Evolutionary conservation across 1,140 invertebrate species (phyloP).

Genomic region (Pararge aegeria): DNA sequence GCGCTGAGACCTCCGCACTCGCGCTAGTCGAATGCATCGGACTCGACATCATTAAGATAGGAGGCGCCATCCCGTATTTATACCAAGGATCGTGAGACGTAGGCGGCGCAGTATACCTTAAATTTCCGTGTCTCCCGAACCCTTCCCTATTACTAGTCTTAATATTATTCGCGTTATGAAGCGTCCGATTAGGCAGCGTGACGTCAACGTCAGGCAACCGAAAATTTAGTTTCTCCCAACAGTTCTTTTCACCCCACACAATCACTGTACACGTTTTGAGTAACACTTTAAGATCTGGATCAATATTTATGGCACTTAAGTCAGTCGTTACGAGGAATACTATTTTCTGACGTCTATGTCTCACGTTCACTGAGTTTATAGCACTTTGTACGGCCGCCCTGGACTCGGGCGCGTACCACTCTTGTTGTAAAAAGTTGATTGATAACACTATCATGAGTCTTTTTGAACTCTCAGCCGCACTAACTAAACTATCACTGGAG

Average conservation of each 20-base stretch:
- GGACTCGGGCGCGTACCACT: conserved; percentile 87
- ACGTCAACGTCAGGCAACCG: conserved; percentile 88
- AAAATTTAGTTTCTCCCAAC: conserved; percentile 94
- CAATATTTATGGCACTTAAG: conserved; percentile 84
- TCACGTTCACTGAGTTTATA: conserved; percentile 84
- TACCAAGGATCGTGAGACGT: conserved; percentile 78
- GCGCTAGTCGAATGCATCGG: conserved; percentile 75
- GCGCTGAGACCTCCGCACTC: conserved; percentile 75
- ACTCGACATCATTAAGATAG: conserved; percentile 75
- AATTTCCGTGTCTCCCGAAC: conserved; percentile 71
- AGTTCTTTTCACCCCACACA: conserved; percentile 91
- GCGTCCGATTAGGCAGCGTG: conserved; percentile 77
- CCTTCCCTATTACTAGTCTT: conserved; percentile 71
- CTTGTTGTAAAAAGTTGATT: conserved; percentile 86
- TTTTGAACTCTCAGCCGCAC: conserved; percentile 87
- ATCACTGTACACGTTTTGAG: conserved; percentile 92
- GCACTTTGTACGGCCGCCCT: conserved; percentile 86
- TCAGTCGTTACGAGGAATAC: conserved; percentile 85
- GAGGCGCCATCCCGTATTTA: conserved; percentile 74
- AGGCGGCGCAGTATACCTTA: conserved; percentile 76
- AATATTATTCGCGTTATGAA: conserved; percentile 71
- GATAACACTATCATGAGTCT: conserved; percentile 87
- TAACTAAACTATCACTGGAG: conserved; percentile 87
- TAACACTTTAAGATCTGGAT: conserved; percentile 90
- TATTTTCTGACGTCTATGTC: conserved; percentile 87